Evolutionary conservation across 2,888 invertebrate species (phyloP), one percentile per base, ranked within the genome.

Genomic region (Lymantria monacha): DNA sequence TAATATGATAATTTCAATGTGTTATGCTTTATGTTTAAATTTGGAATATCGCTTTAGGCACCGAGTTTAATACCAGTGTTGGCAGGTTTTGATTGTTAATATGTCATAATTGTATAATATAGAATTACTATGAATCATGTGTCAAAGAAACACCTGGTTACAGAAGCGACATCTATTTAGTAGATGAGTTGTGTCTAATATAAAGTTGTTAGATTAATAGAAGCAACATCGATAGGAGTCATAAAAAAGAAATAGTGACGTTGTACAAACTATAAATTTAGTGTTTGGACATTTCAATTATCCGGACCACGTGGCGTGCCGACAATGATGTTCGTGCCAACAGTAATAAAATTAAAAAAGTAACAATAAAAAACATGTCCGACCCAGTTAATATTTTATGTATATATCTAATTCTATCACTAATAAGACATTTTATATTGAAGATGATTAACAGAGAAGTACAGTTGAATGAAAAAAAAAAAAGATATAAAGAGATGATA

Each of bases 261-360:
- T 72, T 76, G 73, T 71, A 63, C 75, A 69, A 76, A 81, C 85
- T 85, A 90, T 89, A 87, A 88, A 90, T 89, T 83, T 77, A 79
- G 74, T 81, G 85, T 84, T 87, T 87, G 85, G 90, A 89, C 91
- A 85, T 89, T 89, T 90, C 89, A 89, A 90, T 90, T 90, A 89
- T 83, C 82, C 77, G 79, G 76, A 78, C 83, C 85, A 85, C 83
- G 87, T 87, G 87, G 85, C 89, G 88, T 89, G 87, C 81, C 78
- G 77, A 73, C 81, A 81, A 78, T 83, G 79, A 76, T 79, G 86
- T 88, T 87, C 91, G 89, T 91, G 89, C 84, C 79, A 85, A 79
- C 76, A 72, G 74, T 74, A 83, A 87, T 89, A 87, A 89, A 87
- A 85, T 41, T 66, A 74, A 71, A 81, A 80, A 81, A 76, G 70